Evolutionary conservation across 1,140 invertebrate genomes (phyloP).

Genomic region (Branchinecta lindahli): DNA sequence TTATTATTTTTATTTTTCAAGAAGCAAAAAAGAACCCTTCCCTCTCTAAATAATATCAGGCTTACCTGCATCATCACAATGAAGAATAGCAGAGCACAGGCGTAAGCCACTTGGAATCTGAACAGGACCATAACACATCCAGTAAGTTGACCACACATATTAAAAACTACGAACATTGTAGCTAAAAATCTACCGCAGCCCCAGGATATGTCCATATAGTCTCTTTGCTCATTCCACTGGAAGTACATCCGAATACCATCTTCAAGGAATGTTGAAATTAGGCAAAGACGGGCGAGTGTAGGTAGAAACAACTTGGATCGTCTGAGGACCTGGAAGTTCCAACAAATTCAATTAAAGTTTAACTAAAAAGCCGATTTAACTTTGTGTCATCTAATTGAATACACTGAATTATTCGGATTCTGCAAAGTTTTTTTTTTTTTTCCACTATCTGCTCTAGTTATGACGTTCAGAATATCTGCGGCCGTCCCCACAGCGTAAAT

Average conservation of each 20-base stretch:
- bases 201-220: constrained; percentile 98
- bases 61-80: constrained; percentile 85
- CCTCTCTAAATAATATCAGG: background rate
- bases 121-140: constrained; percentile 90
- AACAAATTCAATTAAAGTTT: too few relatives aligned
- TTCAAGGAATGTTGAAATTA: constrained; percentile 98
- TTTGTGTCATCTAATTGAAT: too few relatives aligned
- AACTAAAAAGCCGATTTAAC: too few relatives aligned
- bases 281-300: constrained; percentile 81
- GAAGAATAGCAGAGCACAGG: constrained; percentile 84
- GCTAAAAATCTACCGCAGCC: constrained; percentile 86
- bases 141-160: constrained; percentile 86
- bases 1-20: too few relatives aligned
- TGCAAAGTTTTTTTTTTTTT: too few relatives aligned
- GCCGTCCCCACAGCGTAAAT: too few relatives aligned
- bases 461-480: too few relatives aligned
- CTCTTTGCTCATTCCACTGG: constrained; percentile 94
- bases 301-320: constrained; percentile 87
- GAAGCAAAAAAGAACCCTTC: background rate
- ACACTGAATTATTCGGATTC: too few relatives aligned
- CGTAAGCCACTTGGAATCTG: constrained; percentile 80
- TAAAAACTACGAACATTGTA: constrained; percentile 79
- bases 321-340: constrained; percentile 56
- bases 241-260: constrained; percentile 98
- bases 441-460: too few relatives aligned